Conservation (phyloP, 2,113 vertebrate genomes). For the Arizona elegans region DNA sequence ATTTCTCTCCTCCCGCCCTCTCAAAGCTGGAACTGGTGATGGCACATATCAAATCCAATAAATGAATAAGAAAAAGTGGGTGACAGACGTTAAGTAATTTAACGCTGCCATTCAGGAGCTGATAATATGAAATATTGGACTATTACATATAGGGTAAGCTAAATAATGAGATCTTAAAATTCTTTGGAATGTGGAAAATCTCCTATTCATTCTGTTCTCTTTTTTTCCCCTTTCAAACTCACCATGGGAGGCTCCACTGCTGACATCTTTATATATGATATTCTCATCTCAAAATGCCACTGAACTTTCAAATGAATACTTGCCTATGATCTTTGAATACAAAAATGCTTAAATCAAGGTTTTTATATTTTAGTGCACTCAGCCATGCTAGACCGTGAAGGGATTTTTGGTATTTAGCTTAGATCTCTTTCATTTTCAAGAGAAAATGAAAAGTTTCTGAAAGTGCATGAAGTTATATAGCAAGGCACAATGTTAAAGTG, state of each 20-base stretch:
- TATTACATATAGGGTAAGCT: slow-evolving; percentile 78
- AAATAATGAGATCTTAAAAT: slow-evolving; percentile 81
- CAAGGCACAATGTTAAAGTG: slow-evolving; percentile 30
- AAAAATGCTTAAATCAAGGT: slow-evolving; percentile 76
- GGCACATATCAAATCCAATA: background rate
- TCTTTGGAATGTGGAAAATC: slow-evolving; percentile 76
- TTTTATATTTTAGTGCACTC: slow-evolving; percentile 77
- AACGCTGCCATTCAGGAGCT: slow-evolving; percentile 68
- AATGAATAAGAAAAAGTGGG: slow-evolving; percentile 52
- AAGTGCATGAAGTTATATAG: slow-evolving; percentile 46
- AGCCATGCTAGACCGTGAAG: slow-evolving; percentile 55
- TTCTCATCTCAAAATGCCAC: slow-evolving; percentile 82
- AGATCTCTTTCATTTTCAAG: slow-evolving; percentile 37
- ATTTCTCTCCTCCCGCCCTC: too few relatives aligned
- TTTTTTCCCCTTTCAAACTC: slow-evolving; percentile 72
- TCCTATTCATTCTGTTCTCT: slow-evolving; percentile 76
- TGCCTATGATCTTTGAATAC: slow-evolving; percentile 77
- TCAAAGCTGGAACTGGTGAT: background rate
- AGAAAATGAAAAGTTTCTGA: slow-evolving; percentile 38
- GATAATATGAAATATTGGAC: slow-evolving; percentile 73
- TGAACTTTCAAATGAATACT: slow-evolving; percentile 82
- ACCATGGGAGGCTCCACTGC: slow-evolving; percentile 74
- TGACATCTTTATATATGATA: slow-evolving; percentile 85
- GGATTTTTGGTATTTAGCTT: slow-evolving; percentile 54
- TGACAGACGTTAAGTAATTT: slow-evolving; percentile 70